Evolutionary conservation across 2,888 invertebrate species (phyloP), one percentile per base, ranked within the genome.

Genomic region (Antitype chi): DNA sequence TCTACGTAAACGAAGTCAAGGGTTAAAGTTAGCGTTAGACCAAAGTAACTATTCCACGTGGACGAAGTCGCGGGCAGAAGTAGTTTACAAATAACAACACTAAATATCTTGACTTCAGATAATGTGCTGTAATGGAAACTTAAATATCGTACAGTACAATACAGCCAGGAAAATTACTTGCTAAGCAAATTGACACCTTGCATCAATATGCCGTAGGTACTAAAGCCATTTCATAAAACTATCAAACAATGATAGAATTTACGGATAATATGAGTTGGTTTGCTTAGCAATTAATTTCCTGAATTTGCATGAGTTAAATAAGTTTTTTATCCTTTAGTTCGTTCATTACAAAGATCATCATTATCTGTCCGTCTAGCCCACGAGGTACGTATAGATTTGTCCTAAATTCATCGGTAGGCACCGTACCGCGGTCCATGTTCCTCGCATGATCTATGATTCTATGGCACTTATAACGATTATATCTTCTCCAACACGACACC

Each of bases 401-500:
- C 52, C 23, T 23, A 52, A 64, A 64, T 76, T 76, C 38, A 28
- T n/a, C 20, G 17, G 57, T 66, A 9, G 23, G n/a, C 15, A 43
- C n/a, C 6, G 23, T 55, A 57, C 25, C 7, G n/a, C 59, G 13
- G 32, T n/a, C 25, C 49, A 52, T 57, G 62, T 43, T 43, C 52
- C 43, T 52, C 28, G 80, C 49, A 69, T 69, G 57, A 82, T 82
- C 62, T 78, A 63, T 55, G 38, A 28, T 52, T 82, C 62, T 78
- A 63, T 55, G 49, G 32, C 55, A 47, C 52, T 47, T 62, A 25
- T 55, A 74, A 49, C 64, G 70, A 76, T 80, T 71, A 74, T 80
- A 70, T 80, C 68, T 60, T 32, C 49, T 59, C 60, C 62, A 52
- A 53, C 64, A 59, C 59, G 82, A 70, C 85, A 85, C 88, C 81